Percentiles rank a stretch among this genome's conserved stretches.
Evolutionary conservation across 2,888 invertebrate species (phyloP).

Genomic region (Thalpophila matura): DNA sequence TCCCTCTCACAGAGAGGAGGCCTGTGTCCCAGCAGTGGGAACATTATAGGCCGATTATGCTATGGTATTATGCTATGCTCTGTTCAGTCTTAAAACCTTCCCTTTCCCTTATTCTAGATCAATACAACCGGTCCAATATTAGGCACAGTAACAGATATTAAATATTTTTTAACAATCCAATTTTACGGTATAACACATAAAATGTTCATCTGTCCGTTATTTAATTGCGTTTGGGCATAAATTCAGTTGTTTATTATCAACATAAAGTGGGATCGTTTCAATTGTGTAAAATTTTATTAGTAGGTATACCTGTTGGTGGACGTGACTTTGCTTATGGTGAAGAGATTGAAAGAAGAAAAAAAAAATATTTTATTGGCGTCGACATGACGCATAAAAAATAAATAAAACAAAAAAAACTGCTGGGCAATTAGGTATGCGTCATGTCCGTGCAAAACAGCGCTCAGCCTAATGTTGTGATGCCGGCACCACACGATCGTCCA

Average conservation of each 20-base stretch:
- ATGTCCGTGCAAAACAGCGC: too few relatives aligned
- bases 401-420: too few relatives aligned
- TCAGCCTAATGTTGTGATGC: too few relatives aligned
- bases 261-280: slow-evolving; percentile 64
- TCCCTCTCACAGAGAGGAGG: too few relatives aligned
- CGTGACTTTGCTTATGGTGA: slow-evolving; percentile 19
- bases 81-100: neutral
- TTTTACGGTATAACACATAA: slow-evolving; percentile 61
- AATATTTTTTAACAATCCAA: slow-evolving; percentile 65
- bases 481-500: too few relatives aligned
- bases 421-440: too few relatives aligned
- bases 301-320: slow-evolving; percentile 24
- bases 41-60: too few relatives aligned
- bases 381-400: too few relatives aligned
- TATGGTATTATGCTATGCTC: too few relatives aligned
- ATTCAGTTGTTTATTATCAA: slow-evolving; percentile 67
- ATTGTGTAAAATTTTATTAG: slow-evolving; percentile 62
- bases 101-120: neutral
- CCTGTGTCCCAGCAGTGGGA: too few relatives aligned
- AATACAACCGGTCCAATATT: slow-evolving; percentile 29
- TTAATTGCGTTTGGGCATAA: slow-evolving; percentile 68
- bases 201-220: slow-evolving; percentile 61
- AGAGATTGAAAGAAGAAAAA: neutral
- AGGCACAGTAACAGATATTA: slow-evolving; percentile 52
- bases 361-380: too few relatives aligned